phyloP scores from a whole-genome alignment of 2,888 invertebrate genomes.

The Ormyrus nitidulus region DNA sequence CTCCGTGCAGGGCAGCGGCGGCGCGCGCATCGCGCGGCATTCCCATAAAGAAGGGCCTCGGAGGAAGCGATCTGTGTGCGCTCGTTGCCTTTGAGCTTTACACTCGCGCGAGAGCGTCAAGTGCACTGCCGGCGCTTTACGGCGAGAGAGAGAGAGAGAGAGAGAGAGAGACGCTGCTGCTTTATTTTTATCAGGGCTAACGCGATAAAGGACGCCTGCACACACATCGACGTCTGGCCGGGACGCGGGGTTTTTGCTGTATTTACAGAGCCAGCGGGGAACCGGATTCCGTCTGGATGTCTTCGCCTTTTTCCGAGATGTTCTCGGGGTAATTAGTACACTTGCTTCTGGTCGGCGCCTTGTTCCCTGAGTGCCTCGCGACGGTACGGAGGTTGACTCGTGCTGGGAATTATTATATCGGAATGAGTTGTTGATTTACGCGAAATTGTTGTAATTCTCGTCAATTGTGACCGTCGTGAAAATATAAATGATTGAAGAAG shows the following conservation, averaged over 20 bases:
- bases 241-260: constrained; percentile 26
- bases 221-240: constrained; percentile 38
- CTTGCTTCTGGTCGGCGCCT: too few species aligned
- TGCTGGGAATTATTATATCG: too few species aligned
- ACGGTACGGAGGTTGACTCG: too few species aligned
- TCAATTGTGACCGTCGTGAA: too few species aligned
- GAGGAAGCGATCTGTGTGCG: not conserved
- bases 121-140: constrained; percentile 40
- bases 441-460: too few species aligned
- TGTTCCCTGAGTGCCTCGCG: too few species aligned
- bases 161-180: not conserved
- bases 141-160: constrained; percentile 2
- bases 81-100: constrained; percentile 34
- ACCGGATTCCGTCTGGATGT: too few species aligned
- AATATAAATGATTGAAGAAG: too few species aligned
- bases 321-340: too few species aligned
- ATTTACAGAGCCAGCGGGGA: too few species aligned
- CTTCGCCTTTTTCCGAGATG: too few species aligned
- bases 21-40: not conserved
- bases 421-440: too few species aligned
- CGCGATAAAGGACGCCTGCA: constrained; percentile 38
- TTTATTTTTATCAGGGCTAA: not conserved
- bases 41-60: constrained; percentile 4
- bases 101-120: constrained; percentile 23
- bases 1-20: not conserved